Evolutionary conservation across 1,140 invertebrate species (phyloP), one percentile per base, ranked within the genome.

Genomic region (Semibalanus balanoides): DNA sequence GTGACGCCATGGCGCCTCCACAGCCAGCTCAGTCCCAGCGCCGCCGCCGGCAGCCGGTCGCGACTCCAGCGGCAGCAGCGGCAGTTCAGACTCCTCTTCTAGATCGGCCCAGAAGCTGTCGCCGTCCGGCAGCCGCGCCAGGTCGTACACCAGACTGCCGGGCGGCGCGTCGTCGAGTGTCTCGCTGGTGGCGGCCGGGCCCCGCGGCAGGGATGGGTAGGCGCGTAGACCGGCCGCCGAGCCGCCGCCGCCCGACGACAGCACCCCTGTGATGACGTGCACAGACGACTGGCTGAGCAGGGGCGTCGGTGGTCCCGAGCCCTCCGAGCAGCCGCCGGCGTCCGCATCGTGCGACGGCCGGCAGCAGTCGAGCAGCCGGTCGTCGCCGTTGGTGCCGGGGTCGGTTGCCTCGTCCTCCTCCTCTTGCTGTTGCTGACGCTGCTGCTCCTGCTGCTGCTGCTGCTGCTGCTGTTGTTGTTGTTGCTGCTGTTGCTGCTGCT

Each of bases 241-340:
- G 3, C 28, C 29, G 28, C 28, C 70, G 28, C 11, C 9, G 28
- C 28, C 70, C 70, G 70, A 28, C 29, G 70, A 72, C 29, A 72
- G 29, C 9, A 72, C 70, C 3, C 70, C 70, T 9, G 70, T 72
- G 70, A 72, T 72, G 7, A 72, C 70, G 29, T 72, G 70, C n/a
- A 72, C 70, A 11, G 70, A 72, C n/a, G 70, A 72, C 70, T 72
- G 70, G 70, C 70, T 72, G 70, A 72, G 70, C 70, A 72, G 70
- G 19, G 70, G 70, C n/a, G 70, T 72, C 3, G 70, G 70, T n/a
- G 70, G 70, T 0, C 70, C 70, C 7, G 70, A 72, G n/a, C 70
- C 70, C 28, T 72, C 70, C 29, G 70, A 72, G 3, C 70, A 29
- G 51, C 51, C 51, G 51, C 51, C 51, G 51, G 7, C 51, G 51